phyloP scores from a whole-genome alignment of 2,888 invertebrate species.

The Cecidostiba fungosa region DNA sequence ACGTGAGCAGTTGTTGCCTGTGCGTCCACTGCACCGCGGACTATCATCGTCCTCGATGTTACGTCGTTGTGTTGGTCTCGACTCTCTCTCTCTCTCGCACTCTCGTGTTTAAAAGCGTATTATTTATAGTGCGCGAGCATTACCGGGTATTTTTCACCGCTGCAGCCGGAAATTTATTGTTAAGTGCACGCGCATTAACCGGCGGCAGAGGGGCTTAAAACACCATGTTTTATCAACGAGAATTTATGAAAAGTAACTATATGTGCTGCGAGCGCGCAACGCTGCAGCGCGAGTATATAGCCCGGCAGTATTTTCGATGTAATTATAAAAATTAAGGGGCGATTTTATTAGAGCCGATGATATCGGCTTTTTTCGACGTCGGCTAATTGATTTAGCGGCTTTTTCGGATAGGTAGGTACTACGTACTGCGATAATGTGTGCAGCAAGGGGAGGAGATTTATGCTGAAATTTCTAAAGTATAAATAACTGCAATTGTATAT shows the following conservation, averaged over 20 bases:
- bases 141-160: conserved; percentile 47
- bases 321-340: conserved; percentile 51
- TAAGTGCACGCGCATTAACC: conserved; percentile 52
- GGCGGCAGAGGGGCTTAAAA: conserved; percentile 45
- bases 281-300: neutral
- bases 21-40: neutral
- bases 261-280: too few relatives aligned
- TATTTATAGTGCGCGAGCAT: conserved; percentile 58
- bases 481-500: too few relatives aligned
- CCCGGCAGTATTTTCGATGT: conserved; percentile 3
- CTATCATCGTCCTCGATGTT: conserved; percentile 28
- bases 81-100: neutral
- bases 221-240: conserved; percentile 56
- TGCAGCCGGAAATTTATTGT: conserved; percentile 57
- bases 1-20: neutral
- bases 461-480: neutral
- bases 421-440: neutral
- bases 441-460: neutral
- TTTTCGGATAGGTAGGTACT: neutral
- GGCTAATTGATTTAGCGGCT: conserved; percentile 48
- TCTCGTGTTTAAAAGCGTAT: conserved; percentile 57
- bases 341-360: conserved; percentile 29
- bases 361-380: neutral
- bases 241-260: conserved; percentile 60
- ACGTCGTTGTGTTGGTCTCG: neutral